phyloP scores from a whole-genome alignment of 1,140 invertebrate species.

The Temnothorax nylanderi region DNA sequence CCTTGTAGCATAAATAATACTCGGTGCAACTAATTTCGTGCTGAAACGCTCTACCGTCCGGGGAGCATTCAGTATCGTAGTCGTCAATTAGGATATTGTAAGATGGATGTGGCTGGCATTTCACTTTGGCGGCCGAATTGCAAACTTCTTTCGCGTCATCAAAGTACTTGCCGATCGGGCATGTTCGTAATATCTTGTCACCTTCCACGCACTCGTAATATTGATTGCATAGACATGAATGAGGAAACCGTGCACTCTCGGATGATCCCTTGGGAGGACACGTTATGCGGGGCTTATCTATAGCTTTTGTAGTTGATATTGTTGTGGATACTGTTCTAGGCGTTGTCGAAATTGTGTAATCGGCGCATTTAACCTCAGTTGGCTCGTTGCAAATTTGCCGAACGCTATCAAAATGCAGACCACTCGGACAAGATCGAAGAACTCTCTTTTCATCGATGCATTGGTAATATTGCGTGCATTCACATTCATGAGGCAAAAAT shows the following conservation, averaged over 20 bases:
- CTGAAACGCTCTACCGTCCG: conserved; percentile 63
- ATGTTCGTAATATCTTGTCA: not conserved
- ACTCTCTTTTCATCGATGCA: conserved; percentile 85
- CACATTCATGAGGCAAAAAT: conserved; percentile 83
- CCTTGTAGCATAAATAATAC: conserved; percentile 86
- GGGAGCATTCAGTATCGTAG: not conserved
- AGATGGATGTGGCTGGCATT: not conserved
- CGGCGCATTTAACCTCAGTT: conserved; percentile 14
- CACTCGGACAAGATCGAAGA: conserved; percentile 82
- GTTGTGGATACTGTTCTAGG: not conserved
- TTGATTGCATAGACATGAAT: not conserved
- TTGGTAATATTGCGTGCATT: conserved; percentile 86
- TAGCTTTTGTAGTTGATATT: not conserved
- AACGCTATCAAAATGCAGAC: conserved; percentile 85
- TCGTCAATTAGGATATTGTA: not conserved
- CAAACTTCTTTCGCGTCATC: not conserved
- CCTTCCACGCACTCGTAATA: conserved; percentile 5
- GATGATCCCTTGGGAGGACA: not conserved
- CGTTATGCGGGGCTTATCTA: not conserved
- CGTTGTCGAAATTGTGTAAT: not conserved
- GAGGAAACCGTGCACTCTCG: not conserved
- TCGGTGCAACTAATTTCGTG: conserved; percentile 84
- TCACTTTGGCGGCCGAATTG: not conserved
- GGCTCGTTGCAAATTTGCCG: conserved; percentile 82
- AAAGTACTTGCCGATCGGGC: not conserved